These are phyloP conservation scores for Colostygia pectinataria DNA, from an alignment of 2,888 invertebrate species.

Conservation along the genomic window DNA sequence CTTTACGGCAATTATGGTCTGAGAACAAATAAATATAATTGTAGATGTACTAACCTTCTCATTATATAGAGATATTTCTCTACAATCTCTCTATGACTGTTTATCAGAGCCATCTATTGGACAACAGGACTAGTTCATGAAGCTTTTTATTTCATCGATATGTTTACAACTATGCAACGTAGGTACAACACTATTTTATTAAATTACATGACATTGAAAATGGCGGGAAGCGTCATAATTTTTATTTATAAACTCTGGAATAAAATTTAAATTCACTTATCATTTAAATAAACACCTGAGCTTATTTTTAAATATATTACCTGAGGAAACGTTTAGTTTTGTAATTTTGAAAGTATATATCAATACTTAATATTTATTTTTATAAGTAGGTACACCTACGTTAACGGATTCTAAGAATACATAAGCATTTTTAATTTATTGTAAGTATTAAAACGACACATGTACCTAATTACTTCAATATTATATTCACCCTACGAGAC, in stretches of 20 bases:
- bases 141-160: slow-evolving; percentile 25
- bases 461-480: too few species aligned
- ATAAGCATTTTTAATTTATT: too few species aligned
- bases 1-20: too few species aligned
- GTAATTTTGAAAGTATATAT: background rate
- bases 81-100: slow-evolving; percentile 14
- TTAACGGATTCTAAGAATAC: too few species aligned
- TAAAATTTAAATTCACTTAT: background rate
- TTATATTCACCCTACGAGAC: too few species aligned
- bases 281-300: background rate
- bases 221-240: slow-evolving; percentile 43
- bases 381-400: too few species aligned
- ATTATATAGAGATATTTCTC: slow-evolving; percentile 14
- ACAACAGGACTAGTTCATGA: slow-evolving; percentile 13
- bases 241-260: slow-evolving; percentile 26
- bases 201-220: slow-evolving; percentile 36
- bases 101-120: slow-evolving; percentile 22
- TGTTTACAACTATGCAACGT: slow-evolving; percentile 25
- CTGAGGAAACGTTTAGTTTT: background rate
- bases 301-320: too few species aligned
- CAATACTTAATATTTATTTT: background rate
- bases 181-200: slow-evolving; percentile 28
- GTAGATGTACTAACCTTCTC: slow-evolving; percentile 25
- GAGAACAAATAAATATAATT: too few species aligned
- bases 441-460: too few species aligned